phyloP scores from a whole-genome alignment of 1,140 invertebrate genomes.

The Bombus breviceps region DNA sequence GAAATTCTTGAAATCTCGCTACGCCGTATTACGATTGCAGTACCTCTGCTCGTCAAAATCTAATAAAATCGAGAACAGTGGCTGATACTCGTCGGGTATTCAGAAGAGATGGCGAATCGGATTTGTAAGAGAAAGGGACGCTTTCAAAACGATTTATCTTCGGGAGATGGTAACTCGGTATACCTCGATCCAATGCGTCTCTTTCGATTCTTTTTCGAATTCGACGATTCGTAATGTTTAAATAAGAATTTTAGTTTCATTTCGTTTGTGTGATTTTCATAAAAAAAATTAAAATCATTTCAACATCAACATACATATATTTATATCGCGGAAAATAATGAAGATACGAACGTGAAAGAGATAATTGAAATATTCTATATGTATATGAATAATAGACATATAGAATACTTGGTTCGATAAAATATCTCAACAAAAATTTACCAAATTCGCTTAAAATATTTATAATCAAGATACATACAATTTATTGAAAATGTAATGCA shows the following conservation, averaged over 20 bases:
- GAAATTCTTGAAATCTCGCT: slow-evolving; percentile 54
- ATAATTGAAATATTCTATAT: not conserved
- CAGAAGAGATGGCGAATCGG: slow-evolving; percentile 7
- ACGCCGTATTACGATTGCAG: slow-evolving; percentile 51
- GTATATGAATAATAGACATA: not conserved
- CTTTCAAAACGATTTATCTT: not conserved
- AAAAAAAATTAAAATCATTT: not conserved
- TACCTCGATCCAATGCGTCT: not conserved
- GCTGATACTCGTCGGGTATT: slow-evolving; percentile 24
- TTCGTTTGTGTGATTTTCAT: not conserved
- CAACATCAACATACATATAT: not conserved
- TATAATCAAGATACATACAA: no score
- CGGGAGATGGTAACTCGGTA: not conserved
- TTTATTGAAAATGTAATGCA: not conserved
- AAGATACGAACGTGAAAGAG: not conserved
- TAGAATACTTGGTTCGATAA: not conserved
- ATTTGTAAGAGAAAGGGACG: slow-evolving; percentile 36
- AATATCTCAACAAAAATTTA: not conserved
- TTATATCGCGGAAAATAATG: not conserved
- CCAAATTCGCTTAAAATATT: not conserved
- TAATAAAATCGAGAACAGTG: slow-evolving; percentile 46
- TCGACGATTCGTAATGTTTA: not conserved
- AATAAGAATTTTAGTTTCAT: not conserved
- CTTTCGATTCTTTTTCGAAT: not conserved
- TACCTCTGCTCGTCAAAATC: slow-evolving; percentile 28